These are phyloP conservation scores for Alouatta palliata DNA, from an alignment of 2,113 vertebrate species.

Conservation along the genomic window DNA sequence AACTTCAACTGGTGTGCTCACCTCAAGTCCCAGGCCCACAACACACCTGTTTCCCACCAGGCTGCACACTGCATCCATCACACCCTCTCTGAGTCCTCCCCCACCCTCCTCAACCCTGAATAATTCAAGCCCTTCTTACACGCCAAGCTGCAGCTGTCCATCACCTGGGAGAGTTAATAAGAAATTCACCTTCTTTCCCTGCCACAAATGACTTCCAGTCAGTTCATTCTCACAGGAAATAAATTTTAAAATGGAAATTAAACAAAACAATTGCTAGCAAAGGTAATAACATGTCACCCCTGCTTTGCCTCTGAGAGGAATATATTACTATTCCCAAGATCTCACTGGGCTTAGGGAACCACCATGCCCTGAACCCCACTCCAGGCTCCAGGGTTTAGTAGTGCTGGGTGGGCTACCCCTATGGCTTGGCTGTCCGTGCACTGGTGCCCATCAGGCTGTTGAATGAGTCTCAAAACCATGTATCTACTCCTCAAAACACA, in stretches of 20 bases:
- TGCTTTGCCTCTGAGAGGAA: conserved; percentile 73
- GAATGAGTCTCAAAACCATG: background rate
- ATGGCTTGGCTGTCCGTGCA: background rate
- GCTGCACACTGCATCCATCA: background rate
- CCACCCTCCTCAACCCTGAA: background rate
- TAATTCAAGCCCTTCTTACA: conserved; percentile 51
- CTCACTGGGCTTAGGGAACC: background rate
- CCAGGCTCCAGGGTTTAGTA: background rate
- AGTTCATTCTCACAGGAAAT: conserved; percentile 79
- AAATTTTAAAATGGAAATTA: conserved; percentile 82
- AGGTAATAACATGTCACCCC: conserved; percentile 72
- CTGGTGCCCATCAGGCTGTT: background rate
- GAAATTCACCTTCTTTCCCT: conserved; percentile 76
- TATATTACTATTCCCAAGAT: conserved; percentile 69
- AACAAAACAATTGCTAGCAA: conserved; percentile 80
- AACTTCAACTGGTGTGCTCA: background rate
- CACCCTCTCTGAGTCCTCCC: background rate
- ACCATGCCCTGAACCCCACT: background rate
- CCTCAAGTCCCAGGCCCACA: background rate
- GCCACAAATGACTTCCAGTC: conserved; percentile 77
- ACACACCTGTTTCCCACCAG: background rate
- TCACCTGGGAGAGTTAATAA: conserved; percentile 78
- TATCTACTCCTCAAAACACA: background rate
- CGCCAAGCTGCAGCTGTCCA: conserved; percentile 61
- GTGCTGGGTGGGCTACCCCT: background rate